Evolutionary conservation across 2,797 vertebrate genomes (phyloP).

Genomic region (Alectoris magna): DNA sequence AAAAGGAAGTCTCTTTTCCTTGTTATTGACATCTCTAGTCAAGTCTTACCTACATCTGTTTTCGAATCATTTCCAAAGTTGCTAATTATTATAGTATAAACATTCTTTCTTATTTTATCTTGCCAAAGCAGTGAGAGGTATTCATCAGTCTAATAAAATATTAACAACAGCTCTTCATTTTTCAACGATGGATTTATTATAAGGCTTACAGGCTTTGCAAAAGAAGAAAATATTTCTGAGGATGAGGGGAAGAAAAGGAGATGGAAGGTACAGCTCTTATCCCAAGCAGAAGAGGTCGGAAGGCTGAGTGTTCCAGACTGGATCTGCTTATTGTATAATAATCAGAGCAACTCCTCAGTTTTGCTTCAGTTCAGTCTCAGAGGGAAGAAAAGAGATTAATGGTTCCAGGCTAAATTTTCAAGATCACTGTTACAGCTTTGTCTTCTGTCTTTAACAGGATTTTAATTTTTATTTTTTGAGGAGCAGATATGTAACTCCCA

Average conservation of each 20-base stretch:
- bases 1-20: conserved; percentile 4
- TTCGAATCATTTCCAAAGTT: conserved; percentile 44
- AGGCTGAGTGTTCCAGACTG: not conserved
- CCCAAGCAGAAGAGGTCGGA: not conserved
- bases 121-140: not conserved
- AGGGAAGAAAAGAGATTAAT: not conserved
- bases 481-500: not conserved
- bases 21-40: conserved; percentile 27
- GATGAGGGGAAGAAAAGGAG: not conserved
- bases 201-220: not conserved
- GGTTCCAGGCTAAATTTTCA: not conserved
- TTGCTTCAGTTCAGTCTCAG: not conserved
- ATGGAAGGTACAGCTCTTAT: not conserved
- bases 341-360: not conserved
- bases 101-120: conserved; percentile 28
- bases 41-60: conserved; percentile 21
- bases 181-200: conserved; percentile 11
- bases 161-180: conserved; percentile 17
- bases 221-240: not conserved
- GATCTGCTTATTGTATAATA: not conserved
- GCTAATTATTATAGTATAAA: conserved; percentile 46
- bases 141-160: conserved; percentile 11
- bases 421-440: not conserved
- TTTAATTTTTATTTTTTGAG: not conserved
- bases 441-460: not conserved